These are phyloP conservation scores for Eublepharis macularius DNA, from an alignment of 2,113 vertebrate genomes.

Conservation along the genomic window DNA sequence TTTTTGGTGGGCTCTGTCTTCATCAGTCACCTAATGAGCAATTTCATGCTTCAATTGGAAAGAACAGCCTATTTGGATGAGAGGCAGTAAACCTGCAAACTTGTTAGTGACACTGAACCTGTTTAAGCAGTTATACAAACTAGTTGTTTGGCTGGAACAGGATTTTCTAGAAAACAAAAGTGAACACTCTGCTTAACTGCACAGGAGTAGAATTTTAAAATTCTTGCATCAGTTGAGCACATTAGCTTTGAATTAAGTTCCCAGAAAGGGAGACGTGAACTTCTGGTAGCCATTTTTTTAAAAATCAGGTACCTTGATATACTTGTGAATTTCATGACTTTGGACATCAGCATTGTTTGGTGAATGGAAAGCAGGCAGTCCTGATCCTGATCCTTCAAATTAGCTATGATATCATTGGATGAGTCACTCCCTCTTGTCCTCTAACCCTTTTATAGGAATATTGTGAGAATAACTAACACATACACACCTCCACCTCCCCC, in stretches of 20 bases:
- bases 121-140: neutral
- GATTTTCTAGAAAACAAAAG: neutral
- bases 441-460: too few relatives aligned
- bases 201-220: neutral
- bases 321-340: too few relatives aligned
- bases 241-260: neutral
- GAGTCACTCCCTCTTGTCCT: too few relatives aligned
- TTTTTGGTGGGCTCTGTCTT: constrained; percentile 5
- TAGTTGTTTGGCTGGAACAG: neutral
- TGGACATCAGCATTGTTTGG: too few relatives aligned
- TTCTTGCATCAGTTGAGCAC: neutral
- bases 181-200: neutral
- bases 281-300: too few relatives aligned
- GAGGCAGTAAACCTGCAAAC: neutral
- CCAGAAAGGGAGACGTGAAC: neutral
- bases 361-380: too few relatives aligned
- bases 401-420: too few relatives aligned
- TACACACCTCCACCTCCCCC: too few relatives aligned
- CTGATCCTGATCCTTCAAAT: too few relatives aligned
- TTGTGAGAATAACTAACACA: too few relatives aligned
- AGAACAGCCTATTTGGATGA: constrained; percentile 1
- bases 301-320: too few relatives aligned
- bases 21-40: constrained; percentile 2
- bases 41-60: constrained; percentile 14
- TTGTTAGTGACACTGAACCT: neutral